Evolutionary conservation across 2,113 vertebrate genomes (phyloP), one percentile per base, ranked within the genome.

Genomic region (Callocephalon fimbriatum): DNA sequence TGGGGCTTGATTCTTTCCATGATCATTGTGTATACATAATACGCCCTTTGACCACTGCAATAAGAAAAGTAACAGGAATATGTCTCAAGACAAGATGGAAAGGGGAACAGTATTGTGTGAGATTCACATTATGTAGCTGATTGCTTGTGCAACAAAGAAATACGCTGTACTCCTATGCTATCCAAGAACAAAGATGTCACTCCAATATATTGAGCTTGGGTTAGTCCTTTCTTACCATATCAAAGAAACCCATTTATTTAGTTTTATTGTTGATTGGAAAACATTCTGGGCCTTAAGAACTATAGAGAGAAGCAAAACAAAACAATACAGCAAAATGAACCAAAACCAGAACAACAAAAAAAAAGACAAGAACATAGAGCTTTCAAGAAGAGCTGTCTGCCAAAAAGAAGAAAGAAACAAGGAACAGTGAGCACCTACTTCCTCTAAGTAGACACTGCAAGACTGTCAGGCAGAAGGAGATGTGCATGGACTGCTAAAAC

Each of bases 141-240:
- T 65, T 80, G 27, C 7, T 80, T 77, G 12, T 54, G 15, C 27
- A 59, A 53, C 44, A 80, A 88, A 81, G 37, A 90, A 93, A 61
- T 37, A 35, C 10, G 58, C 5, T 29, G 12, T 0, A 0, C 4
- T 72, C 7, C 20, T 68, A 9, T 47, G 22, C 2, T 25, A 50
- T 12, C 8, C 61, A 54, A 68, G 56, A 95, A 54, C 25, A 82
- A 86, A 90, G 17, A 42, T 56, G 45, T 80, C 53, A 61, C 26
- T 93, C 27, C 21, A 53, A 10, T 37, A 37, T 22, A 89, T 40
- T 65, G 83, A 58, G 12, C 16, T 83, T 58, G 10, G 12, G 7
- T 32, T 79, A 76, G 40, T 63, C 21, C n/a, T 83, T 77, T 89
- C 37, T 84, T 70, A 66, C 8, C 15, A 48, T 4, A 53, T 37